Evolutionary conservation across 2,888 invertebrate species (phyloP), one percentile per base, ranked within the genome.

Genomic region (Micropterix aruncella): DNA sequence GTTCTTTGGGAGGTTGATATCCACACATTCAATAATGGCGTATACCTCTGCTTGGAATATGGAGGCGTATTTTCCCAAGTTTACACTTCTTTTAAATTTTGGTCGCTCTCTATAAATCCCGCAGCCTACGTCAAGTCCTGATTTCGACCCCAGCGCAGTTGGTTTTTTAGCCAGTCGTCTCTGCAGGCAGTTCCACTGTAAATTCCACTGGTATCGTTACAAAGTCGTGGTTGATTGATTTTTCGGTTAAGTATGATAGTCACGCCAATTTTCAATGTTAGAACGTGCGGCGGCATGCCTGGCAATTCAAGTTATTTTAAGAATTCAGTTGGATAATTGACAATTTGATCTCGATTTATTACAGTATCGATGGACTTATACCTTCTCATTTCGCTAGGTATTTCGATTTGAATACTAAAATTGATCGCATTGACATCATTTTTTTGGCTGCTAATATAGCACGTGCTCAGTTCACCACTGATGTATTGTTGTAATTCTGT

Each of bases 281-380:
- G n/a, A 12, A 27, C 36, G 36, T 27, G 36, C 36, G 36, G 36
- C 36, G 36, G 36, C 36, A 27, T 27, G n/a, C 36, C 36, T 27
- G 36, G 36, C 36, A 27, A 9, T 7, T 27, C 36, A 27, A 27
- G 36, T 27, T 7, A 27, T 9, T 27, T 27, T 27, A 27, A 27
- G 36, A 27, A 27, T 27, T 27, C 36, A 27, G 36, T 27, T 9
- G 36, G 36, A 27, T 27, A 27, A 27, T 27, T 27, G 7, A 27
- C 36, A 7, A 27, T 12, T 27, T 27, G 7, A 12, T 27, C 36
- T 27, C 12, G 36, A 27, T 27, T 27, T 12, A 27, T 27, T 27
- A 27, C 36, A 27, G n/a, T 27, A 27, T 27, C 36, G 36, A 27
- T 27, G 36, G 36, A 27, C 36, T 27, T 27, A 27, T 27, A 27